phyloP scores from a whole-genome alignment of 1,140 invertebrate species.

The Diorhabda sublineata region DNA sequence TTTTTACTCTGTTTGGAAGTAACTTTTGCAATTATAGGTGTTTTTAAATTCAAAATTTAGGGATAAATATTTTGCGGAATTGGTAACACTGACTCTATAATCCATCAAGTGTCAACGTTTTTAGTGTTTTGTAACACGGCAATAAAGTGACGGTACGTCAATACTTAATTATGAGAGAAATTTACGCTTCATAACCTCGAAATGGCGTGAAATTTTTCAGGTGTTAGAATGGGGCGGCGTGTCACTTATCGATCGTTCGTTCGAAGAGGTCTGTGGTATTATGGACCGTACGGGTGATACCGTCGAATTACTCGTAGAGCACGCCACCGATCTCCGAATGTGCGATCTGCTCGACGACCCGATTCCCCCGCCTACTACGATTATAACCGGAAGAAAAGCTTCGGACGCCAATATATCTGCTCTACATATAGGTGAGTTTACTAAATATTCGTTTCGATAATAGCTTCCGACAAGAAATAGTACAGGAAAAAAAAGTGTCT shows the following conservation, averaged over 20 bases:
- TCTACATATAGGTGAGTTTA: slow-evolving; percentile 42
- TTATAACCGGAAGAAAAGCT: slow-evolving; percentile 33
- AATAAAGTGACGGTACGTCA: too few species aligned
- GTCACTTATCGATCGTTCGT: slow-evolving; percentile 80
- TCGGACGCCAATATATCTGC: slow-evolving; percentile 43
- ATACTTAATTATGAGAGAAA: too few species aligned
- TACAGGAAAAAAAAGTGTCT: too few species aligned
- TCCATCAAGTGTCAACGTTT: too few species aligned
- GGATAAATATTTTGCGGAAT: too few species aligned
- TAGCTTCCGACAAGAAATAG: too few species aligned
- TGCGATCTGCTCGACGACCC: slow-evolving; percentile 63
- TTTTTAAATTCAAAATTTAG: too few species aligned
- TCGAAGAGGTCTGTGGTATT: slow-evolving; percentile 82
- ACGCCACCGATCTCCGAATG: slow-evolving; percentile 65
- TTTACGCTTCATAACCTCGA: too few species aligned
- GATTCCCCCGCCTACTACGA: slow-evolving; percentile 34
- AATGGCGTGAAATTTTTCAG: not conserved
- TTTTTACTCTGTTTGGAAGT: too few species aligned
- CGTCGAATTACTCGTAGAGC: slow-evolving; percentile 78
- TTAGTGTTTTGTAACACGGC: too few species aligned
- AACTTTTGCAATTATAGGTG: too few species aligned
- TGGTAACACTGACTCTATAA: too few species aligned
- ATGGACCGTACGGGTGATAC: slow-evolving; percentile 78
- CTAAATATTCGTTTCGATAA: not conserved
- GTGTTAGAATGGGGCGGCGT: slow-evolving; percentile 79